Conservation (phyloP, 2,113 vertebrate species). For the Leptodactylus fuscus region DNA sequence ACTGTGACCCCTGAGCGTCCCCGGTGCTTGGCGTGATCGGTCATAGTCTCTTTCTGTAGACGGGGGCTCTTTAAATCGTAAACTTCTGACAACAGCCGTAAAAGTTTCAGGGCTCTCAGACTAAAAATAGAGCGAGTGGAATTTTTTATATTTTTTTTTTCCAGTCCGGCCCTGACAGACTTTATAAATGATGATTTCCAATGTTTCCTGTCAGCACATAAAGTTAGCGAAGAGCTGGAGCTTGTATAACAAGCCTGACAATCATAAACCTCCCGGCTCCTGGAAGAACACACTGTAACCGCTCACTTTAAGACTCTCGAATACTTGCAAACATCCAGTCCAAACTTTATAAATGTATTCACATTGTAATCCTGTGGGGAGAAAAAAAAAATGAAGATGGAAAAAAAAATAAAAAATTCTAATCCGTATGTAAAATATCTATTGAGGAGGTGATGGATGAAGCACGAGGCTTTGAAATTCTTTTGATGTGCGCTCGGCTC, state of each 20-base stretch:
- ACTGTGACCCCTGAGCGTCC: too few relatives aligned
- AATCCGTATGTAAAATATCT: conserved; percentile 41
- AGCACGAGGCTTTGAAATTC: conserved; percentile 23
- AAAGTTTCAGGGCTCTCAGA: not conserved
- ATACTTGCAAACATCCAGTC: not conserved
- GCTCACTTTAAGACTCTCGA: not conserved
- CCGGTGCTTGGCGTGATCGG: too few relatives aligned
- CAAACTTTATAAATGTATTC: conserved; percentile 21
- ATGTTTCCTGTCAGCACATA: conserved; percentile 40
- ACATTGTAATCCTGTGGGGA: conserved; percentile 23
- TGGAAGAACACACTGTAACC: conserved; percentile 11
- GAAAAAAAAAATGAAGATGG: not conserved
- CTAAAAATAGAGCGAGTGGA: not conserved
- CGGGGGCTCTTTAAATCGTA: not conserved
- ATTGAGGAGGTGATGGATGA: not conserved
- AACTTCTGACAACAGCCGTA: not conserved
- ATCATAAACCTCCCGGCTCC: conserved; percentile 27
- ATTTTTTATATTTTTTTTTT: not conserved
- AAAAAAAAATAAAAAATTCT: conserved; percentile 9
- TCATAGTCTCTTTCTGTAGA: not conserved
- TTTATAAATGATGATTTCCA: conserved; percentile 45
- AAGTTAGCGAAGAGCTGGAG: conserved; percentile 38
- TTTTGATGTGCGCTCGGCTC: conserved; percentile 22
- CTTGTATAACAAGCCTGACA: conserved; percentile 41
- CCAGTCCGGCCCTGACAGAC: conserved; percentile 22